Base-by-base conservation (phyloP, 2,888 invertebrate genomes). In the Phrixothrix hirtus region DNA sequence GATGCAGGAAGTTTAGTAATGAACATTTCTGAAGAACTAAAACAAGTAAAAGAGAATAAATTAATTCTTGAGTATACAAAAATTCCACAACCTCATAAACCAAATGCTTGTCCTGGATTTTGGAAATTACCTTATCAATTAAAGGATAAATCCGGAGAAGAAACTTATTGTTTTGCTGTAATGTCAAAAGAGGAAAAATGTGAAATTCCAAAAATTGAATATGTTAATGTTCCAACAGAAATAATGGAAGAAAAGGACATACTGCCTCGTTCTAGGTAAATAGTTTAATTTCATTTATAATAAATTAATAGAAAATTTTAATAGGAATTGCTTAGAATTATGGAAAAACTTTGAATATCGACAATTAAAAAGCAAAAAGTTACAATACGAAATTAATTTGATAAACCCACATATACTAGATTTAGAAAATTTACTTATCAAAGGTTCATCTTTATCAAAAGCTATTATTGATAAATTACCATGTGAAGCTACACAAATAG, bases 51-150 rank as follows among this genome's bases (percentile, higher is more conserved):
- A 31, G 72, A 74, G 59, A 69, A 71, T 15, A 67, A 69, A 41
- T 15, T 51, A 9, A 30, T 68, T 0, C 49, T 72, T 2, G 65
- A 68, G 4, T 67, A 70, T 48, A 59, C 68, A 4, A 68, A 66
- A 48, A 70, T 73, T 35, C 58, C 61, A 2, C 41, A 67, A 37
- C 69, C 69, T 30, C 72, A 74, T 60, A 65, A 66, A 17, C 67
- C 66, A 16, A 61, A 75, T 42, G 75, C 75, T 32, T 70, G 72
- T 53, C 75, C 75, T 11, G 62, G 59, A 1, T 75, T 72, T 57
- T 75, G 69, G 69, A 62, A 60, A 37, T 34, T 69, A 17, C 73
- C 75, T 1, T 27, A 49, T 1, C 51, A 62, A n/a, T 57, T 72
- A 34, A 54, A 45, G 30, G 13, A 35, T 9, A 29, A 26, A 17